A percentile compares a stretch with the other conserved stretches of the same genome.
These are phyloP conservation scores for Typhlomys cinereus DNA, from an alignment of 2,113 vertebrate genomes.

Conservation along the genomic window DNA sequence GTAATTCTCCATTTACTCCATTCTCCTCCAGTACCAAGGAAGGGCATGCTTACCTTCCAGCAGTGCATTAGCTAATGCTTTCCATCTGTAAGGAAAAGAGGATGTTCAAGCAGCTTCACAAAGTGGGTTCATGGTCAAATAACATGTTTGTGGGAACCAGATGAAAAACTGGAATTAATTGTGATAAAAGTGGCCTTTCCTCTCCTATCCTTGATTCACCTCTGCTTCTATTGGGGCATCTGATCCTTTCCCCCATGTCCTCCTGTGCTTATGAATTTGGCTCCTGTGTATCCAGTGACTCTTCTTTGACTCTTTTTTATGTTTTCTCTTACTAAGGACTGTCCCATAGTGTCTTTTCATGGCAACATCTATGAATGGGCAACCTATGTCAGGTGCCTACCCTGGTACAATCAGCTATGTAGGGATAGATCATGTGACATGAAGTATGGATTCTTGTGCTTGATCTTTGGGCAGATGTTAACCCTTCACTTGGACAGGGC, in stretches of 20 bases:
- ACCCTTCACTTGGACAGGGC: neutral
- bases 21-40: neutral
- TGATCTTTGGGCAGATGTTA: neutral
- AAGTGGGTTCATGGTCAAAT: neutral
- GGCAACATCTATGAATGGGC: neutral
- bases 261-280: neutral
- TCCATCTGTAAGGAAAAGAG: neutral
- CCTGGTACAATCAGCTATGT: too few species aligned
- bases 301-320: neutral
- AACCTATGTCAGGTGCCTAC: neutral
- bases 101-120: neutral
- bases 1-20: neutral
- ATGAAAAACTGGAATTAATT: neutral
- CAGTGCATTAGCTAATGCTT: neutral
- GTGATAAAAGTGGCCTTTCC: accelerated
- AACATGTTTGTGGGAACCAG: neutral
- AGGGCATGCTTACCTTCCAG: neutral
- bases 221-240: neutral
- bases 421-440: neutral
- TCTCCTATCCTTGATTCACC: neutral
- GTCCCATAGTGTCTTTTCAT: neutral
- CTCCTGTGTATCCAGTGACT: neutral
- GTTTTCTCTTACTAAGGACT: neutral
- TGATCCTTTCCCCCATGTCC: neutral
- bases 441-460: neutral